Evolutionary conservation across 1,140 invertebrate genomes (phyloP).

Genomic region (Drosophila arawakana): DNA sequence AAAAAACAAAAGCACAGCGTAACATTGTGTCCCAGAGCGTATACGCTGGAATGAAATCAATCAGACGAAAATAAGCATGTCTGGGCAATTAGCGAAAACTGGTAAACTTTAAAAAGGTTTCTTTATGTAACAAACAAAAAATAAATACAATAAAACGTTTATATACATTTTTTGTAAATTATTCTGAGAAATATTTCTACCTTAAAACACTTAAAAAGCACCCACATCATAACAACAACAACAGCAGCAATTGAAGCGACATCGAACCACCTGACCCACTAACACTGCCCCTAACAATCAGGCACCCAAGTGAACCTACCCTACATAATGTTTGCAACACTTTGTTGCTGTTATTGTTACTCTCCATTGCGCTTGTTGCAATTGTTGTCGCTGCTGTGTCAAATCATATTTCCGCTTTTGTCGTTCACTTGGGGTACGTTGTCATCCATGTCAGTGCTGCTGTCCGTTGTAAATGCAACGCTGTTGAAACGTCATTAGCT

Average conservation of each 20-base stretch:
- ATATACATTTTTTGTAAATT: too few species aligned
- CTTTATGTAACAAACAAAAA: too few species aligned
- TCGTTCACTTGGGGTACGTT: slow-evolving; percentile 40
- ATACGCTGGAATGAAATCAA: slow-evolving; percentile 16
- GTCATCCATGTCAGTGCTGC: slow-evolving; percentile 15
- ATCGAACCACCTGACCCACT: slow-evolving; percentile 47
- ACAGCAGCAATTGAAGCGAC: slow-evolving; percentile 5
- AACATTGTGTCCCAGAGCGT: slow-evolving; percentile 1
- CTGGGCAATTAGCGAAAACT: slow-evolving; percentile 23
- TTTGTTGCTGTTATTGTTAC: slow-evolving; percentile 4
- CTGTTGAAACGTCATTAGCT: slow-evolving; percentile 38
- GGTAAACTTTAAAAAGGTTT: neutral
- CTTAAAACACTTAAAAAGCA: slow-evolving; percentile 2
- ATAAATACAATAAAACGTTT: too few species aligned
- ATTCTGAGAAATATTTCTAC: too few species aligned
- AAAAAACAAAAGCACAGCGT: neutral
- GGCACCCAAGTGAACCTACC: slow-evolving; percentile 9
- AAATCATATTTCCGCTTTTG: slow-evolving; percentile 68
- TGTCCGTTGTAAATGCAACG: slow-evolving; percentile 20
- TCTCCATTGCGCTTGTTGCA: neutral
- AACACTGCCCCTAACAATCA: slow-evolving; percentile 47
- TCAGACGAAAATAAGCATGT: neutral
- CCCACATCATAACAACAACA: slow-evolving; percentile 16
- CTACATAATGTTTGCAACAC: slow-evolving; percentile 15
- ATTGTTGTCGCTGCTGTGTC: slow-evolving; percentile 21